Conservation (phyloP, 2,113 vertebrate genomes). For the Lepus europaeus region DNA sequence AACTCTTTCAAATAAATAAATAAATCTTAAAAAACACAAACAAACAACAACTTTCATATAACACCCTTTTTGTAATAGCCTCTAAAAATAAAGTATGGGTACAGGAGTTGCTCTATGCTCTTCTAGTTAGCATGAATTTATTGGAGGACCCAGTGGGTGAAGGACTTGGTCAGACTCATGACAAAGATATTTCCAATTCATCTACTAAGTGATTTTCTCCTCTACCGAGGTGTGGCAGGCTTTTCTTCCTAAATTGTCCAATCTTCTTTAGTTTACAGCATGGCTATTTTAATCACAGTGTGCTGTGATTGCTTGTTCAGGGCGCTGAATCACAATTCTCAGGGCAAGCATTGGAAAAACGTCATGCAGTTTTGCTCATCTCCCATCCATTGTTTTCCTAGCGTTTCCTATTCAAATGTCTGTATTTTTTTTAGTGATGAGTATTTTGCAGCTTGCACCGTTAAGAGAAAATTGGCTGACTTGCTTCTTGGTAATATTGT, state of each 20-base stretch:
- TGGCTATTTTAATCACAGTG: constrained; percentile 56
- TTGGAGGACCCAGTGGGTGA: neutral
- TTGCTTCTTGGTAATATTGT: neutral
- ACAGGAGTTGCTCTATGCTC: too few relatives aligned
- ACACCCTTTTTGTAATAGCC: neutral
- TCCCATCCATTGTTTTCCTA: neutral
- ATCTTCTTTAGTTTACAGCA: constrained; percentile 61
- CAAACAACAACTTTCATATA: neutral
- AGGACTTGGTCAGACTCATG: neutral
- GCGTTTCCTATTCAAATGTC: constrained; percentile 6
- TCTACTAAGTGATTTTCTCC: constrained; percentile 35
- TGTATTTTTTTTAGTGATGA: constrained; percentile 19
- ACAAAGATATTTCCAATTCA: constrained; percentile 51
- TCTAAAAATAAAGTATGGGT: neutral
- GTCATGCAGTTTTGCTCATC: neutral
- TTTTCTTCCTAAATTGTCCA: constrained; percentile 30
- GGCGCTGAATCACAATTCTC: constrained; percentile 32
- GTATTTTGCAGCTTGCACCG: constrained; percentile 10
- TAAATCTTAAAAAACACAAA: too few relatives aligned
- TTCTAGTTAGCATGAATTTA: neutral
- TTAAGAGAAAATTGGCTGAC: constrained; percentile 51
- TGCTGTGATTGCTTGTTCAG: constrained; percentile 32
- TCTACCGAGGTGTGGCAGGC: constrained; percentile 17
- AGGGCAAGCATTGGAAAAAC: neutral
- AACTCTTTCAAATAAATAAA: too few relatives aligned